Base-by-base conservation (phyloP, 2,113 vertebrate species). In the Rhinoptilus africanus region DNA sequence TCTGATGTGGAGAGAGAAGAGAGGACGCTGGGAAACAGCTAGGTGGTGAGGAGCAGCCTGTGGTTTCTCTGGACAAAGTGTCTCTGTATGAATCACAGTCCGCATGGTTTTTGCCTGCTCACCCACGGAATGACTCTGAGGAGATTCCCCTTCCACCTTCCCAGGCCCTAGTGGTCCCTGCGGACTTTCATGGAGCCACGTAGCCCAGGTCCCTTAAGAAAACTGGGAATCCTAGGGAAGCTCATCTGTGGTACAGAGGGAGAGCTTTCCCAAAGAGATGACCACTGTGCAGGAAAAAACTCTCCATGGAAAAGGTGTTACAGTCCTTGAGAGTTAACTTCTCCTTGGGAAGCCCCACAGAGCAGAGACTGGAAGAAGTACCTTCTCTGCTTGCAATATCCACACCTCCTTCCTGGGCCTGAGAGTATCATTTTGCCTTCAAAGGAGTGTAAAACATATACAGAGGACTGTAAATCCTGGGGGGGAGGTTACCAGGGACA, bases 61-160 rank as follows among this genome's bases (percentile, higher is more conserved):
- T 43, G 67, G 43, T 59, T 82, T 91, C 45, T 16, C 48, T 72
- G 39, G 10, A 27, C 0, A 3, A 59, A 15, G 9, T 53, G 9
- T 39, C 9, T 45, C 39, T 64, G 9, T 22, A 3, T 78, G 69
- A 72, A 72, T 50, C 37, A 37, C 26, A 66, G 19, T 50, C 47
- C 26, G 3, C 9, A 23, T 23, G 32, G 37, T 45, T 78, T 87
- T 41, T 81, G 60, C 32, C 81, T 89, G 20, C 21, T 50, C 10
- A 13, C 9, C 23, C 32, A 35, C 20, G 5, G 43, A 73, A 53
- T 1, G 2, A 13, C 26, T 23, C 3, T 0, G 2, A 24, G 15
- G 14, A 86, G 24, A 34, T 53, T 87, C 11, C 9, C 10, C 5
- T 89, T 41, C 60, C 14, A n/a, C 17, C 7, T 57, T 50, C 22